A percentile compares a stretch with the other conserved stretches of the same genome.
phyloP scores from a whole-genome alignment of 2,888 invertebrate genomes.

The Ommatoiulus sabulosus region DNA sequence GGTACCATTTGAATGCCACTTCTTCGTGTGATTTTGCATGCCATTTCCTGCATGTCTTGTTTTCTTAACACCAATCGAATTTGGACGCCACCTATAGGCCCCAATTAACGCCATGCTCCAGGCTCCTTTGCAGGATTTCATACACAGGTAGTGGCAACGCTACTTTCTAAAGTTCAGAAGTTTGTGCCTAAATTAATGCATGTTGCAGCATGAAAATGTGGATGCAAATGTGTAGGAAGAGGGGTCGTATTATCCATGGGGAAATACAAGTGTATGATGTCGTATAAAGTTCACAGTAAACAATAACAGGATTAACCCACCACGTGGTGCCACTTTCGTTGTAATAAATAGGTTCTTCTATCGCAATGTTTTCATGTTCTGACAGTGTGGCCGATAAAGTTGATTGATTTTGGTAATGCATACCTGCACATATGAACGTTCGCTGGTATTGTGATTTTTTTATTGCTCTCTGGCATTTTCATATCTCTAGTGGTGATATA shows the following conservation, averaged over 20 bases:
- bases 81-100: constrained; percentile 9
- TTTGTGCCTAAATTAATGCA: not conserved
- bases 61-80: constrained; percentile 34
- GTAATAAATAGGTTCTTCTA: no score
- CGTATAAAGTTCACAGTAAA: not conserved
- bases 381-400: no score
- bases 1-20: not conserved
- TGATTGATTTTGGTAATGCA: no score
- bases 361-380: no score
- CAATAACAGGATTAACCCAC: not conserved
- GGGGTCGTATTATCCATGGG: not conserved
- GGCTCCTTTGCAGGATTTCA: not conserved
- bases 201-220: no score
- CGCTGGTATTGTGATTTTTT: no score
- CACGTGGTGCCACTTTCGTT: no score
- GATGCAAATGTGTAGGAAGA: not conserved
- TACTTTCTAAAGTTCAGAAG: not conserved
- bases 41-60: constrained; percentile 42
- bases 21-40: not conserved
- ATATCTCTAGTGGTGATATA: no score
- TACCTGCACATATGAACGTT: no score
- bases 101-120: not conserved
- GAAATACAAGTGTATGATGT: no score
- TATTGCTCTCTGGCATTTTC: no score
- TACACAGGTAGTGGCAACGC: not conserved